These are phyloP conservation scores for roundworm (Caenorhabditis elegans) DNA, from an alignment of 1,140 invertebrate species.

Conservation along the genomic window DNA sequence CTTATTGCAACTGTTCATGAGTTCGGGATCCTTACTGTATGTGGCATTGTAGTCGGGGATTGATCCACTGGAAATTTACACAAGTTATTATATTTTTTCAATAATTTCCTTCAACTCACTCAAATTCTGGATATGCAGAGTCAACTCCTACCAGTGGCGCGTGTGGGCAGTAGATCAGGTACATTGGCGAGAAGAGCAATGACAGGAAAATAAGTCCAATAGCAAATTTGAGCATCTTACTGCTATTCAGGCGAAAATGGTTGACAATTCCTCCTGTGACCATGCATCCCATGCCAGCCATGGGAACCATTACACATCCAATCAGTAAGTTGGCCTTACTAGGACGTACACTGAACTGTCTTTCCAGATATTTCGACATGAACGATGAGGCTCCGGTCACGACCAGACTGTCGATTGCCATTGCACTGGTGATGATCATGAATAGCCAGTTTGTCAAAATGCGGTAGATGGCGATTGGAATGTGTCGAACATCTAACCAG, in stretches of 20 bases:
- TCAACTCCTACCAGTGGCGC: conserved; percentile 60
- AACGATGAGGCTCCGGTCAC: conserved; percentile 66
- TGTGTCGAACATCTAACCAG: conserved; percentile 65
- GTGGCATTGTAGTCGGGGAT: background rate
- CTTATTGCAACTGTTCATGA: conserved; percentile 44
- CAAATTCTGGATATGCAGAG: conserved; percentile 57
- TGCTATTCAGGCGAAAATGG: conserved; percentile 61
- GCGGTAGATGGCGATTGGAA: conserved; percentile 64
- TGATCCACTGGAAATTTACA: background rate
- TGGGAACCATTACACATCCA: conserved; percentile 45
- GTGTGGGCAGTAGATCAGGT: conserved; percentile 66
- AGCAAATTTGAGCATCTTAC: conserved; percentile 62
- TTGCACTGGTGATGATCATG: conserved; percentile 65
- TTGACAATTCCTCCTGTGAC: conserved; percentile 62
- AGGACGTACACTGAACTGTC: conserved; percentile 65
- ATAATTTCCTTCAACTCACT: conserved; percentile 35
- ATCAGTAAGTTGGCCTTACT: conserved; percentile 65
- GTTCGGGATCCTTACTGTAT: background rate
- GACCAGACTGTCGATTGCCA: conserved; percentile 66
- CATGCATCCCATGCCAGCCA: conserved; percentile 66
- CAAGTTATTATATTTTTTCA: background rate
- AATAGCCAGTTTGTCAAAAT: conserved; percentile 60
- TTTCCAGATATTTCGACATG: conserved; percentile 66
- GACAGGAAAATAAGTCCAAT: conserved; percentile 60
- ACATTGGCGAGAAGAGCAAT: conserved; percentile 62